These are phyloP conservation scores for Esox masquinongy DNA, from an alignment of 2,797 vertebrate species.

Conservation along the genomic window DNA sequence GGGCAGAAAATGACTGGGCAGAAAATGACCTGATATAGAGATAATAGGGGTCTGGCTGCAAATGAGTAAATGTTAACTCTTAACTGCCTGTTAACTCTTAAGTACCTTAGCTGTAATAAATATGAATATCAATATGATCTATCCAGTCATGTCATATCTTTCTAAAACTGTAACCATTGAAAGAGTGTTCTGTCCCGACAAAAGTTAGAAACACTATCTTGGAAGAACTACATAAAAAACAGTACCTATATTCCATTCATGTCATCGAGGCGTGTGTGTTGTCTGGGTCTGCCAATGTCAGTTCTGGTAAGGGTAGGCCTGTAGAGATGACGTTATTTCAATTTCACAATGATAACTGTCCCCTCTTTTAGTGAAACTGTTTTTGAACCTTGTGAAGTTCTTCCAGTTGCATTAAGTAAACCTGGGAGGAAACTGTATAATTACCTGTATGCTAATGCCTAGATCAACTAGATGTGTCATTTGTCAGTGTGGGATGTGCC, in stretches of 20 bases:
- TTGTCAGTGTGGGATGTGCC: conserved; percentile 36
- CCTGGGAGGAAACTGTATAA: not conserved
- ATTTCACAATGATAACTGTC: not conserved
- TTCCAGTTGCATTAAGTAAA: not conserved
- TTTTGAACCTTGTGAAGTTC: not conserved
- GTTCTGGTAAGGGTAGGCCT: not conserved
- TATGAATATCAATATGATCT: not conserved
- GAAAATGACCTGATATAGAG: not conserved
- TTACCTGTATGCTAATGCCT: not conserved
- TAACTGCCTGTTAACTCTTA: not conserved
- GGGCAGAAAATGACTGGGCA: not conserved
- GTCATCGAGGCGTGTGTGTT: not conserved
- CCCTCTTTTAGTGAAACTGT: not conserved
- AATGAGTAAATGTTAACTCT: not conserved
- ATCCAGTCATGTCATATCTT: not conserved
- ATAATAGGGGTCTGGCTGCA: not conserved
- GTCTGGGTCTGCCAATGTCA: not conserved
- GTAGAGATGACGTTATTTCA: not conserved
- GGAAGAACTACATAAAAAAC: not conserved
- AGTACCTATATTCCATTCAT: not conserved
- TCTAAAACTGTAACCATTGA: not conserved
- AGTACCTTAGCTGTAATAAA: not conserved
- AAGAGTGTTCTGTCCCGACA: not conserved
- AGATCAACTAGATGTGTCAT: conserved; percentile 30
- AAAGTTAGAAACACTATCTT: not conserved